Percentiles rank a stretch among this genome's conserved stretches.
Conservation (phyloP, 1,140 invertebrate genomes). For the Tribolium madens region DNA sequence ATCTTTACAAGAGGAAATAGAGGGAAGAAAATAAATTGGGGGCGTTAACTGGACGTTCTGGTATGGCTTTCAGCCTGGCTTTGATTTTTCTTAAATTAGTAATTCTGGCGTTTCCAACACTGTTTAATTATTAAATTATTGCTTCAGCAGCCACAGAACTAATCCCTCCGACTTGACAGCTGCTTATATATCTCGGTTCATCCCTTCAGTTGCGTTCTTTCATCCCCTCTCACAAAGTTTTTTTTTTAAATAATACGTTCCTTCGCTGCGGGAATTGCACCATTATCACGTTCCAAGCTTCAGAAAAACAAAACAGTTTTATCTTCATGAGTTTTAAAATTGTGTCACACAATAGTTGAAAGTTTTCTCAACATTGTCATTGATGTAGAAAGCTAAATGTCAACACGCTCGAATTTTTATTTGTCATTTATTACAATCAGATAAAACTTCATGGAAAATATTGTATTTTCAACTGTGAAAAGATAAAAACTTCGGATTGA, state of each 20-base stretch:
- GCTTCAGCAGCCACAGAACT: background rate
- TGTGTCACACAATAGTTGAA: slow-evolving; percentile 14
- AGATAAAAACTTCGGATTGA: slow-evolving; percentile 34
- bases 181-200: slow-evolving; percentile 5
- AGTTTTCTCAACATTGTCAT: background rate
- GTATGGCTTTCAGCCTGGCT: background rate
- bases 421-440: slow-evolving; percentile 29
- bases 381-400: slow-evolving; percentile 18
- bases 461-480: background rate
- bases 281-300: slow-evolving; percentile 10
- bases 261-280: slow-evolving; percentile 1
- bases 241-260: slow-evolving; percentile 16
- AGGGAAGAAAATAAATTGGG: slow-evolving; percentile 32
- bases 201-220: background rate
- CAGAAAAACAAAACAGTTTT: slow-evolving; percentile 2
- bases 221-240: background rate
- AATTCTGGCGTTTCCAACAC: slow-evolving; percentile 3
- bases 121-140: slow-evolving; percentile 32
- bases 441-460: slow-evolving; percentile 25
- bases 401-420: slow-evolving; percentile 14
- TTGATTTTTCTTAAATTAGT: background rate
- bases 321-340: slow-evolving; percentile 16
- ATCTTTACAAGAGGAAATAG: slow-evolving; percentile 47
- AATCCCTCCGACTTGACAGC: slow-evolving; percentile 11
- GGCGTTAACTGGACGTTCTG: slow-evolving; percentile 14